Conservation (phyloP, 2,113 vertebrate species). For the Platysteira castanea region DNA sequence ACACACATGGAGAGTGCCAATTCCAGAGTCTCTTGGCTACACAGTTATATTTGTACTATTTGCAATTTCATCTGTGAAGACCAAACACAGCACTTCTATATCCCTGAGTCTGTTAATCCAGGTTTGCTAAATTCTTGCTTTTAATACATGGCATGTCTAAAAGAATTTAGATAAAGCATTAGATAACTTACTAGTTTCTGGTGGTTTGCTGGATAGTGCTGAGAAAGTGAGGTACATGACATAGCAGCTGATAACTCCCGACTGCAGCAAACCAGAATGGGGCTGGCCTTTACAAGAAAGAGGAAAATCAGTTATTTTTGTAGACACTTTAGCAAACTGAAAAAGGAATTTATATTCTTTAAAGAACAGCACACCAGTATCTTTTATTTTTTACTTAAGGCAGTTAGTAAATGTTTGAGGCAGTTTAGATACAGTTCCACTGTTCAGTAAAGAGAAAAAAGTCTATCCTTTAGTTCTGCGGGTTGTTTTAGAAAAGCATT, state of each 20-base stretch:
- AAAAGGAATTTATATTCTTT: background rate
- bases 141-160: background rate
- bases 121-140: background rate
- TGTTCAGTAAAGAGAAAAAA: background rate
- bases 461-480: background rate
- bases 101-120: background rate
- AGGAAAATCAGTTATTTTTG: background rate
- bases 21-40: background rate
- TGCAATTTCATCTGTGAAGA: background rate
- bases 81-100: background rate
- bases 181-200: conserved; percentile 79
- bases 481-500: background rate
- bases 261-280: conserved; percentile 90
- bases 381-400: background rate
- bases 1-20: background rate
- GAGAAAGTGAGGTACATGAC: conserved; percentile 98
- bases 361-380: background rate
- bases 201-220: conserved; percentile 91
- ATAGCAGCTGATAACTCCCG: conserved; percentile 93
- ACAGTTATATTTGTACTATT: background rate
- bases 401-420: background rate
- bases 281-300: conserved; percentile 80
- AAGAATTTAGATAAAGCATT: background rate
- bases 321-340: background rate
- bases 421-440: background rate